Evolutionary conservation across 2,797 vertebrate species (phyloP).

Genomic region (Neoniphon sammara): DNA sequence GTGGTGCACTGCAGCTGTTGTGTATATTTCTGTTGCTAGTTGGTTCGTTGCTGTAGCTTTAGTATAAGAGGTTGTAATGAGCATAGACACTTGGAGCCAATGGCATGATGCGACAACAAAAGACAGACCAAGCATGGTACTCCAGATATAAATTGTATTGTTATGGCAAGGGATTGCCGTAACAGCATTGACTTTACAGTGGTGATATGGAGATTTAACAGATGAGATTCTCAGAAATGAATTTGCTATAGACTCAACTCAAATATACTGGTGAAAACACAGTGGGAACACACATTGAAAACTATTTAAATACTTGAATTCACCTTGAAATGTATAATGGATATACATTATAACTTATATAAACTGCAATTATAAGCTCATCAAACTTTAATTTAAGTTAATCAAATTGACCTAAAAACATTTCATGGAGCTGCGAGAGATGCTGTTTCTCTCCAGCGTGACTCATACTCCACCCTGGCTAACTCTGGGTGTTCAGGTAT

Average conservation of each 20-base stretch:
- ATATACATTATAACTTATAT: neutral
- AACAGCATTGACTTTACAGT: too few species aligned
- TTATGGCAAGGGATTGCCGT: too few species aligned
- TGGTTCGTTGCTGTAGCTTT: conserved; percentile 16
- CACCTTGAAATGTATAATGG: neutral
- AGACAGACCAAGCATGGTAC: neutral
- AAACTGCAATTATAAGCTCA: conserved; percentile 18
- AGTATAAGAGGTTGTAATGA: conserved; percentile 20
- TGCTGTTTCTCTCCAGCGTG: conserved; percentile 39
- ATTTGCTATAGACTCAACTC: neutral
- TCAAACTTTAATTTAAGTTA: conserved; percentile 54
- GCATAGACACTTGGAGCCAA: conserved; percentile 24
- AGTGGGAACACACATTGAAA: too few species aligned
- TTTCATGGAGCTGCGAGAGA: conserved; percentile 30
- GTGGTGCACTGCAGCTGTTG: conserved; percentile 41
- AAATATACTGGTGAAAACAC: neutral
- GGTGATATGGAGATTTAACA: neutral
- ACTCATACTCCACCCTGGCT: conserved; percentile 47
- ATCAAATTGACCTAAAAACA: conserved; percentile 61
- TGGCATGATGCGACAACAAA: neutral
- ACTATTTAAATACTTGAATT: neutral
- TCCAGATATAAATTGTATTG: neutral
- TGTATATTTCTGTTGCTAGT: neutral
- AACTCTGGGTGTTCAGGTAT: conserved; percentile 48
- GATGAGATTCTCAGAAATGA: neutral